Percentiles rank a stretch among this genome's conserved stretches.
Evolutionary conservation across 2,797 vertebrate genomes (phyloP).

Genomic region (Spinibarbus caldwelli): DNA sequence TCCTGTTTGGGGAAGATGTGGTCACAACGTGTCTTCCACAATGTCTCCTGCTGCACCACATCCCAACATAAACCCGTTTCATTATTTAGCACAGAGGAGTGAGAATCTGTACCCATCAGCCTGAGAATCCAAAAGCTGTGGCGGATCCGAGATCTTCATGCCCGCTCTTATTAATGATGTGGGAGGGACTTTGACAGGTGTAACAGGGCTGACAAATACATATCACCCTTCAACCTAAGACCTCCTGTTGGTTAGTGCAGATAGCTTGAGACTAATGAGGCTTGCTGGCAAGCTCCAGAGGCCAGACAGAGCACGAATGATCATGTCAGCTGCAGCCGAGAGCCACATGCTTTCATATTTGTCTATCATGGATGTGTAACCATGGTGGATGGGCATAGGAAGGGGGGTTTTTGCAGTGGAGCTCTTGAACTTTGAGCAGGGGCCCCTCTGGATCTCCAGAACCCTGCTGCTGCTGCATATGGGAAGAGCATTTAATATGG

Average conservation of each 20-base stretch:
- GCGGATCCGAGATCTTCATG: constrained; percentile 14
- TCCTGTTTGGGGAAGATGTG: constrained; percentile 35
- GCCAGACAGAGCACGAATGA: constrained; percentile 47
- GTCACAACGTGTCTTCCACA: constrained; percentile 26
- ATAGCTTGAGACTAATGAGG: constrained; percentile 55
- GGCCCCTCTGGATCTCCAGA: constrained; percentile 39
- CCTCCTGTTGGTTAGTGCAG: constrained; percentile 41
- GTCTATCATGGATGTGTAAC: constrained; percentile 46
- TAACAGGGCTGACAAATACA: constrained; percentile 59
- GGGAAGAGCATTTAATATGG: constrained; percentile 37
- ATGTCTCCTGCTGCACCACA: constrained; percentile 9
- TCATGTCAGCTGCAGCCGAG: constrained; percentile 33
- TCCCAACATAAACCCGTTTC: constrained; percentile 32
- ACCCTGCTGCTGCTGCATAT: constrained; percentile 23
- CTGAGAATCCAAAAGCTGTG: constrained; percentile 22
- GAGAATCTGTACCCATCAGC: constrained; percentile 31
- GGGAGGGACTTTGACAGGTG: constrained; percentile 49
- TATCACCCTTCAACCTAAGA: constrained; percentile 52
- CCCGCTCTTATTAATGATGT: constrained; percentile 37
- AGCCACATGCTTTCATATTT: constrained; percentile 45
- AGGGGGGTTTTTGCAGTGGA: constrained; percentile 6
- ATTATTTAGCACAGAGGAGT: constrained; percentile 38
- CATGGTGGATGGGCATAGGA: constrained; percentile 25
- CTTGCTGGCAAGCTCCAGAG: constrained; percentile 42
- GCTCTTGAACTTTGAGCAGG: constrained; percentile 44